Evolutionary conservation across 2,113 vertebrate species (phyloP), one percentile per base, ranked within the genome.

Genomic region (Elachura formosa): DNA sequence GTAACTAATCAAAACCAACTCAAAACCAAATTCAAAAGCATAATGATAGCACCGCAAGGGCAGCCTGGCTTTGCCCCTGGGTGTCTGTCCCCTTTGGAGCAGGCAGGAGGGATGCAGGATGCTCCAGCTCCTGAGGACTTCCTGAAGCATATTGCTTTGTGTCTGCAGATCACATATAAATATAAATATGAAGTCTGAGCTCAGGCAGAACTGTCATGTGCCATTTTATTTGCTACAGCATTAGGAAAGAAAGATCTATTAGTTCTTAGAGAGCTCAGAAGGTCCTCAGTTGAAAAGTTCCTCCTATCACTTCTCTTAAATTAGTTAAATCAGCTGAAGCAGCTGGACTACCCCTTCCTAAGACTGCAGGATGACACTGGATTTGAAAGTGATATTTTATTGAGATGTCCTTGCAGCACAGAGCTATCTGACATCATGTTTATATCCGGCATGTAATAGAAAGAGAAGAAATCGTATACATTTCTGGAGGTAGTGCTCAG

Each of bases 351-450:
- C 40, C 21, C 49, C 77, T 93, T 71, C 74, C 33, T 49, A 34
- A 25, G 61, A 73, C 81, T 85, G 51, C 41, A 87, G 82, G 93
- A 93, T 98, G 94, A 96, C 82, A 55, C 78, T 18, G 89, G 95
- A 80, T 89, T 48, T 82, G 95, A 89, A 95, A 58, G 87, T 95
- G 92, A 94, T 97, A 63, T 97, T 98, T 98, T 98, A 98, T 98
- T 97, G 94, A 96, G 96, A 87, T 96, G 93, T 97, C 86, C 96
- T 98, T 87, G 97, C 90, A 96, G 86, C 94, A 76, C 8, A 58
- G 94, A 93, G 66, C 86, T 94, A 18, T 69, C 40, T 62, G 94
- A 97, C 97, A 96, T 87, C 84, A 82, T 95, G 96, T 97, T 97
- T 97, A 95, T 68, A 86, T 95, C 94, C 96, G 93, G 58, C 16